Evolutionary conservation across 2,113 vertebrate genomes (phyloP).

Genomic region (Hiodon tergisus): DNA sequence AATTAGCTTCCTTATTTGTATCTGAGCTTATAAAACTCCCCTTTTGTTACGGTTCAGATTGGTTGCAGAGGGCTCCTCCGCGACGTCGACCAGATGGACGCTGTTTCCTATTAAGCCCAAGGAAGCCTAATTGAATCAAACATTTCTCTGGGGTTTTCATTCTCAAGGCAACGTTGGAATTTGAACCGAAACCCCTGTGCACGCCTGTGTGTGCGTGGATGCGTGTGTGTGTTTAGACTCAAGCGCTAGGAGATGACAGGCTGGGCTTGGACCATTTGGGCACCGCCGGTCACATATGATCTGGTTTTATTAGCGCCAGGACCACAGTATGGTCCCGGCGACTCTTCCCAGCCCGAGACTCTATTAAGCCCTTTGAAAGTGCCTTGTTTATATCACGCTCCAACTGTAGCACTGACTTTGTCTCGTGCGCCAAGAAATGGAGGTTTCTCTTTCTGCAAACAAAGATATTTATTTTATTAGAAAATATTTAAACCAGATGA

Average conservation of each 20-base stretch:
- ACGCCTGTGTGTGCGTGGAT: neutral
- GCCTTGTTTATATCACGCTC: slow-evolving; percentile 43
- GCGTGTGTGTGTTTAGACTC: slow-evolving; percentile 18
- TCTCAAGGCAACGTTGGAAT: slow-evolving; percentile 21
- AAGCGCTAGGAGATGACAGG: slow-evolving; percentile 11
- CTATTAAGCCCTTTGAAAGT: slow-evolving; percentile 36
- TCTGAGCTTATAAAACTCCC: slow-evolving; percentile 23
- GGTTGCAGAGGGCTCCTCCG: slow-evolving; percentile 24
- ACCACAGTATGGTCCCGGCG: slow-evolving; percentile 22
- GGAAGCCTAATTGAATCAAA: slow-evolving; percentile 32
- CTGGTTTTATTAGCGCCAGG: slow-evolving; percentile 25
- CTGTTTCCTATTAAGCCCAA: slow-evolving; percentile 30
- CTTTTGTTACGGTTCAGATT: slow-evolving; percentile 28
- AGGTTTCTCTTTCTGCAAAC: slow-evolving; percentile 62
- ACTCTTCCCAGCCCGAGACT: slow-evolving; percentile 19
- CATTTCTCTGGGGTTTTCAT: slow-evolving; percentile 14
- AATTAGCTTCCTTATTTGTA: slow-evolving; percentile 31
- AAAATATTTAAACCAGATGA: slow-evolving; percentile 69
- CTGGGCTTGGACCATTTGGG: neutral
- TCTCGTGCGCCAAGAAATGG: slow-evolving; percentile 37
- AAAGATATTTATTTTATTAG: slow-evolving; percentile 73
- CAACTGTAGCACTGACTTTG: slow-evolving; percentile 40
- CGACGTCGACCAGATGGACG: slow-evolving; percentile 17
- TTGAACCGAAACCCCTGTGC: slow-evolving; percentile 10
- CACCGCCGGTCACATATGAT: slow-evolving; percentile 16